These are phyloP conservation scores for Parauchenoglanis punctatus DNA, from an alignment of 2,797 vertebrate species.

Conservation along the genomic window DNA sequence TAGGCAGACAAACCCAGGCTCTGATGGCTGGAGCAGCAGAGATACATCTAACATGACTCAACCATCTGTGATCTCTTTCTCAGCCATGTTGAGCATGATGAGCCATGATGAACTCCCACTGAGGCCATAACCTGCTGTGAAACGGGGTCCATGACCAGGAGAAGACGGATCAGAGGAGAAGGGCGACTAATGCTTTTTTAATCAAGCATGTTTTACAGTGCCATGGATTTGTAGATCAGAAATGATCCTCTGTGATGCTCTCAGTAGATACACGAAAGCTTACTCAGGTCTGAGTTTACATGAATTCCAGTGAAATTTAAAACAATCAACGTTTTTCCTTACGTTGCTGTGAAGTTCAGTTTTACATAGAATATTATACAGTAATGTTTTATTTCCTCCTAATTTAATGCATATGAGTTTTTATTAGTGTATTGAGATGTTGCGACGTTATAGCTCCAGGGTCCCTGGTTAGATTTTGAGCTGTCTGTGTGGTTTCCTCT, in stretches of 20 bases:
- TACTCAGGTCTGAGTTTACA: neutral
- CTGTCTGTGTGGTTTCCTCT: neutral
- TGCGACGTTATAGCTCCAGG: too few relatives aligned
- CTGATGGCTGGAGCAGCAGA: slow-evolving; percentile 51
- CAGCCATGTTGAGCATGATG: slow-evolving; percentile 64
- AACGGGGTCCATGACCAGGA: slow-evolving; percentile 58
- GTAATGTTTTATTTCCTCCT: neutral
- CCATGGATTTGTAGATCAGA: neutral
- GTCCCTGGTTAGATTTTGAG: neutral
- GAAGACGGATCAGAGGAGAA: slow-evolving; percentile 50
- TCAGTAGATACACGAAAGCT: neutral
- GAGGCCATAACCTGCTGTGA: slow-evolving; percentile 52
- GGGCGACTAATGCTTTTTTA: slow-evolving; percentile 29
- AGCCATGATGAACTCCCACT: slow-evolving; percentile 63
- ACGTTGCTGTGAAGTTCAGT: neutral
- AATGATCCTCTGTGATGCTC: neutral
- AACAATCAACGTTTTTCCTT: neutral
- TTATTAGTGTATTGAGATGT: neutral
- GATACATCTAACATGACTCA: slow-evolving; percentile 64
- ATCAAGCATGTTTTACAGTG: neutral
- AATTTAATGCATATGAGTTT: neutral
- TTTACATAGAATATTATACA: neutral
- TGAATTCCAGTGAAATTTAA: neutral
- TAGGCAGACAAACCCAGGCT: slow-evolving; percentile 34
- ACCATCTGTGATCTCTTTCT: slow-evolving; percentile 65